Evolutionary conservation across 1,140 invertebrate genomes (phyloP).

Genomic region (Heliothis virescens): DNA sequence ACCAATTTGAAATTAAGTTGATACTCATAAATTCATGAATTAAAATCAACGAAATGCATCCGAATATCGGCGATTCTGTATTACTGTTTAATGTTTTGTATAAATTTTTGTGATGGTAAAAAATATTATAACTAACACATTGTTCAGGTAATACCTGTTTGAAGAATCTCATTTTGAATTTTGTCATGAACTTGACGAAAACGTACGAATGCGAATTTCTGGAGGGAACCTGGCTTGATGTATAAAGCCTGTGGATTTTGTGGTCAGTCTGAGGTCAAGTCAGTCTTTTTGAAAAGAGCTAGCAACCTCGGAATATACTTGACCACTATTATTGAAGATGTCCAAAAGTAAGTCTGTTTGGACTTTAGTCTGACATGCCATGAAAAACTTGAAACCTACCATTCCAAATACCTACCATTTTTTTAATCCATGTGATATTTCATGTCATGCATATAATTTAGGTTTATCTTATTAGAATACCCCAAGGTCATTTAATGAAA

Average conservation of each 20-base stretch:
- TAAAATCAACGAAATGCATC: slow-evolving; percentile 18
- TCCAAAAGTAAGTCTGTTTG: slow-evolving; percentile 64
- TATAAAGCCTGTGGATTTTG: slow-evolving; percentile 67
- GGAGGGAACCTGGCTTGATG: slow-evolving; percentile 63
- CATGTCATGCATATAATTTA: no score
- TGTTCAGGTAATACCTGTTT: slow-evolving; percentile 67
- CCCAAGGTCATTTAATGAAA: background rate
- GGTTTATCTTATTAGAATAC: no score
- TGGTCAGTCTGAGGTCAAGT: slow-evolving; percentile 61
- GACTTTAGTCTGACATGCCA: no score
- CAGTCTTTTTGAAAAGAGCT: slow-evolving; percentile 56
- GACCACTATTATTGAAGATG: slow-evolving; percentile 66
- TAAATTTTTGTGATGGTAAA: slow-evolving; percentile 52
- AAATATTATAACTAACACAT: slow-evolving; percentile 70
- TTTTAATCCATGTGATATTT: no score
- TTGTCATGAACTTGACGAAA: slow-evolving; percentile 65
- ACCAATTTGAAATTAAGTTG: slow-evolving; percentile 13
- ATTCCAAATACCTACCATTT: no score
- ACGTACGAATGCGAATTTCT: slow-evolving; percentile 67
- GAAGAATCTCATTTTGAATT: slow-evolving; percentile 61
- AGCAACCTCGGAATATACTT: slow-evolving; percentile 60
- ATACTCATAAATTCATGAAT: background rate
- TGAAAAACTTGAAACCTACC: no score
- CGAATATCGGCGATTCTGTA: slow-evolving; percentile 11
- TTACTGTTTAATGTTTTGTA: slow-evolving; percentile 14